Evolutionary conservation across 2,797 vertebrate genomes (phyloP).

Genomic region (Diceros bicornis): DNA sequence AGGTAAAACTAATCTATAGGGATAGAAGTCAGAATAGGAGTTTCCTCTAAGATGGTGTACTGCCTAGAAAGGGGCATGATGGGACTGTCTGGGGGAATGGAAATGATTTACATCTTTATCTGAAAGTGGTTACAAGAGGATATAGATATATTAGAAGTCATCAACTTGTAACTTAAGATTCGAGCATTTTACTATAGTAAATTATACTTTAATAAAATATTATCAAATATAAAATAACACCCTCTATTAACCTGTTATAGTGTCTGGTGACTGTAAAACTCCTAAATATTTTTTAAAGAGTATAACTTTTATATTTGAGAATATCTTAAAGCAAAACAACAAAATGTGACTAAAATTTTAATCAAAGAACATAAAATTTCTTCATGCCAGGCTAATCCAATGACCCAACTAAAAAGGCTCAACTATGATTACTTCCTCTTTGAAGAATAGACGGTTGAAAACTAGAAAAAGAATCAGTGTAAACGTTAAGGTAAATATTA

Average conservation of each 20-base stretch:
- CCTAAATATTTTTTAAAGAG: background rate
- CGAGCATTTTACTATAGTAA: background rate
- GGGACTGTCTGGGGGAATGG: background rate
- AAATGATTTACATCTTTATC: background rate
- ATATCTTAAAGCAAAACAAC: background rate
- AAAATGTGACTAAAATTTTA: constrained; percentile 43
- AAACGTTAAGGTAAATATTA: background rate
- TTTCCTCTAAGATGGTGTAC: background rate
- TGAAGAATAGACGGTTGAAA: background rate
- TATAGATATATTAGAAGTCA: background rate
- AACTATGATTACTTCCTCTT: background rate
- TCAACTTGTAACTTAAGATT: constrained; percentile 2
- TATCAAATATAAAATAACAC: background rate
- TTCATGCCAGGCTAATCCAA: background rate
- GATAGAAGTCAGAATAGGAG: background rate
- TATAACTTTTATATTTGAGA: background rate
- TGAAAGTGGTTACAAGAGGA: background rate
- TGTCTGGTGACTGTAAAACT: background rate
- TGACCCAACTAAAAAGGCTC: background rate
- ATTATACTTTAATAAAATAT: background rate
- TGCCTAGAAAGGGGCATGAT: background rate
- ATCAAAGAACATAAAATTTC: background rate
- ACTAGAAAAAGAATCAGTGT: background rate
- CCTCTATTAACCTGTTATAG: background rate
- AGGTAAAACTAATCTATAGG: background rate